Evolutionary conservation across 2,888 invertebrate genomes (phyloP).

Genomic region (Conistra vaccinii): DNA sequence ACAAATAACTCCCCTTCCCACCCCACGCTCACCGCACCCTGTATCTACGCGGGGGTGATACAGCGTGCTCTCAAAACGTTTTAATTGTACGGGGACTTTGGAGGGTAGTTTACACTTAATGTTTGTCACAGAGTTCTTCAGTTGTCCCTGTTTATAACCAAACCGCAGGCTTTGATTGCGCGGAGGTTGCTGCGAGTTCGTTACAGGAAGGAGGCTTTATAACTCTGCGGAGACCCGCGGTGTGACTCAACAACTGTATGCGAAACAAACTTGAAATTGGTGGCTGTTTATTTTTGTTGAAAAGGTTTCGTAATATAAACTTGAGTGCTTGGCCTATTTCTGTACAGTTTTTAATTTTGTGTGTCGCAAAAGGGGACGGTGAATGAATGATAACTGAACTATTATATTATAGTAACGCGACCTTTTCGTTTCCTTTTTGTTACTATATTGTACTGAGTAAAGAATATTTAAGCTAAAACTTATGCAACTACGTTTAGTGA

Average conservation of each 20-base stretch:
- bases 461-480: background rate
- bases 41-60: conserved; percentile 50
- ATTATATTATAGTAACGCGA: background rate
- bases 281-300: conserved; percentile 55
- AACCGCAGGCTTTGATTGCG: conserved; percentile 66
- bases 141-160: conserved; percentile 63
- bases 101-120: conserved; percentile 64
- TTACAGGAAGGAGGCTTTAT: conserved; percentile 54
- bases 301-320: conserved; percentile 29
- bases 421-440: background rate
- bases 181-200: conserved; percentile 23
- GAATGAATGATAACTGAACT: background rate
- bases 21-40: conserved; percentile 45
- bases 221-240: conserved; percentile 49
- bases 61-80: conserved; percentile 58
- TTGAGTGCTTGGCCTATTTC: background rate
- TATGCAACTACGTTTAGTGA: background rate
- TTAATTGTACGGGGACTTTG: conserved; percentile 67
- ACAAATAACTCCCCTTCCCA: conserved; percentile 71
- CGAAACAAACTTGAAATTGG: conserved; percentile 49
- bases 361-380: background rate
- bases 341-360: background rate
- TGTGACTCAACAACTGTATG: conserved; percentile 20
- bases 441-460: background rate
- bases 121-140: conserved; percentile 63